Evolutionary conservation across 2,888 invertebrate species (phyloP).

Genomic region (Axea sp.): DNA sequence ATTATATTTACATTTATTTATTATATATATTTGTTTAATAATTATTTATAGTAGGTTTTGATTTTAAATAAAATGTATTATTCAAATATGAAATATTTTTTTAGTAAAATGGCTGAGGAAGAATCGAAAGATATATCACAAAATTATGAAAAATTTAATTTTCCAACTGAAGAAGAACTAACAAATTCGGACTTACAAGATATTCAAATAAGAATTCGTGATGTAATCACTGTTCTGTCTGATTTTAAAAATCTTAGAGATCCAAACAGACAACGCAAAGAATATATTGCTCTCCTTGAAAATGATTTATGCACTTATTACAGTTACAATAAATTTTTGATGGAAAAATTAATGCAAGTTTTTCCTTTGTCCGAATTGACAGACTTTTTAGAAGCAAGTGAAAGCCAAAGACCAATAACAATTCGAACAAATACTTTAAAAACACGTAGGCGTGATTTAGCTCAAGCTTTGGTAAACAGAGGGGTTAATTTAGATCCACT

Average conservation of each 20-base stretch:
- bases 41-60: no score
- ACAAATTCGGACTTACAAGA: conserved; percentile 88
- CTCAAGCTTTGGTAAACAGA: conserved; percentile 95
- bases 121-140: conserved; percentile 91
- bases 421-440: conserved; percentile 97
- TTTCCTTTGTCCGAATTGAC: conserved; percentile 92
- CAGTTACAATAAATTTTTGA: conserved; percentile 97
- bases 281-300: conserved; percentile 89
- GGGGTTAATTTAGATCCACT: conserved; percentile 99
- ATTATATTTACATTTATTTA: background rate
- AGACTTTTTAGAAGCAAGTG: conserved; percentile 97
- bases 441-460: conserved; percentile 93
- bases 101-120: conserved; percentile 86
- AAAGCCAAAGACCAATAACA: conserved; percentile 95
- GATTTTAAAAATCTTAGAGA: conserved; percentile 88
- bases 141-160: conserved; percentile 87
- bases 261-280: conserved; percentile 80
- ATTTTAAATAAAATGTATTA: no score
- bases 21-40: background rate
- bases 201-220: conserved; percentile 93
- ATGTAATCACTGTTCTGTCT: conserved; percentile 88
- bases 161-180: conserved; percentile 88
- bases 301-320: conserved; percentile 96
- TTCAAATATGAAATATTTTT: conserved; percentile 9
- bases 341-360: conserved; percentile 94